Conservation (phyloP, 2,113 vertebrate genomes). For the Apus apus region DNA sequence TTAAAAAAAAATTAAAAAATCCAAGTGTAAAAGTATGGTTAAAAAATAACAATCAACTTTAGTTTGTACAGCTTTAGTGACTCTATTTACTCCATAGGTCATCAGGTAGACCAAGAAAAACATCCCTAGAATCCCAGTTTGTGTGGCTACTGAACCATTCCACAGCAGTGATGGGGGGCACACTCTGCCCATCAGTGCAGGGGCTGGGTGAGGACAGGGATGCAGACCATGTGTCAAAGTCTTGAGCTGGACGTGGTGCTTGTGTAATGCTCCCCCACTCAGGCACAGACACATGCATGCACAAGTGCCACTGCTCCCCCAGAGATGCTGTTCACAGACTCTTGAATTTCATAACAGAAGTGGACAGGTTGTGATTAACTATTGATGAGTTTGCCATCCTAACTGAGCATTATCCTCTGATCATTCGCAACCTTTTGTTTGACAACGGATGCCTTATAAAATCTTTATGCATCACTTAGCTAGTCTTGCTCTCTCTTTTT, state of each 20-base stretch:
- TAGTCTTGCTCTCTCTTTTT: constrained; percentile 51
- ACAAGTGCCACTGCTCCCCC: background rate
- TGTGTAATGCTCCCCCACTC: background rate
- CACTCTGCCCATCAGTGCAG: background rate
- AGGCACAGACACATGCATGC: rapidly evolving
- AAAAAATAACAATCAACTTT: constrained; percentile 39
- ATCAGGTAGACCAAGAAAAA: background rate
- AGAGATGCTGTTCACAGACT: constrained; percentile 8
- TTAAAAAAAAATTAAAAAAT: background rate
- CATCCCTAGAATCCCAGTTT: background rate
- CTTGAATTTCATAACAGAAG: constrained; percentile 30
- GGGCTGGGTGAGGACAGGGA: rapidly evolving
- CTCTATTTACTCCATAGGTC: constrained; percentile 37
- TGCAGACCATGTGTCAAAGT: rapidly evolving
- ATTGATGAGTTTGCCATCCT: constrained; percentile 67
- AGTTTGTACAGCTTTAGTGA: constrained; percentile 48
- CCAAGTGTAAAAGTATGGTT: constrained; percentile 14
- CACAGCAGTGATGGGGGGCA: background rate
- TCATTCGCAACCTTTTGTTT: constrained; percentile 64
- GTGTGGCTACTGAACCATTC: rapidly evolving
- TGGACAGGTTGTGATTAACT: constrained; percentile 65
- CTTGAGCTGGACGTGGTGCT: background rate
- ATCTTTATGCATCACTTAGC: constrained; percentile 82
- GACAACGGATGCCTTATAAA: constrained; percentile 80
- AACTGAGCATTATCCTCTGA: constrained; percentile 65